Evolutionary conservation across 2,888 invertebrate species (phyloP).

Genomic region (Oxystoma pomonae): DNA sequence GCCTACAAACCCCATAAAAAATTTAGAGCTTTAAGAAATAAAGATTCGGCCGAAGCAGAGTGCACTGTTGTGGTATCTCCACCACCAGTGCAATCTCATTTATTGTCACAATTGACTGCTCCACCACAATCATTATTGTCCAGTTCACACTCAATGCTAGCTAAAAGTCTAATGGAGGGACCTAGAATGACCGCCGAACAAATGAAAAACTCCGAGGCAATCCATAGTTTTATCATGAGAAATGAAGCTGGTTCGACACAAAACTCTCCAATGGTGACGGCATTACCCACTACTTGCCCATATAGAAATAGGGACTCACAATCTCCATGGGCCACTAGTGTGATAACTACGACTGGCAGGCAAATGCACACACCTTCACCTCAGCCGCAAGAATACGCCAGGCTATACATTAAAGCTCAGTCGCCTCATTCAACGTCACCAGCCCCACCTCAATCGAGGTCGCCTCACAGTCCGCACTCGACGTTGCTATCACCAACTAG

Average conservation of each 20-base stretch:
- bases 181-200: constrained; percentile 91
- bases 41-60: constrained; percentile 77
- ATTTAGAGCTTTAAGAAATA: constrained; percentile 77
- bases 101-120: constrained; percentile 33
- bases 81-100: constrained; percentile 37
- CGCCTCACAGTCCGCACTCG: constrained; percentile 42
- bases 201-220: constrained; percentile 86
- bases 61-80: constrained; percentile 52
- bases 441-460: constrained; percentile 42
- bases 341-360: constrained; percentile 59
- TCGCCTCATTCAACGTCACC: constrained; percentile 50
- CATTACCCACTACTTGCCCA: constrained; percentile 50
- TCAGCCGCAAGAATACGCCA: constrained; percentile 49
- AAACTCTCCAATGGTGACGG: constrained; percentile 52
- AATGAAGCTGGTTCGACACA: constrained; percentile 47
- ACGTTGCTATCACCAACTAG: constrained; percentile 42
- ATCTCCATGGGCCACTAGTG: constrained; percentile 54
- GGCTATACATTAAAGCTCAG: constrained; percentile 43
- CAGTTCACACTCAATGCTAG: constrained; percentile 84
- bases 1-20: constrained; percentile 95
- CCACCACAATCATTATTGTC: constrained; percentile 60
- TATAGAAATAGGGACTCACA: constrained; percentile 40
- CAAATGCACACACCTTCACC: constrained; percentile 42
- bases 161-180: constrained; percentile 88
- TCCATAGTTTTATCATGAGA: constrained; percentile 88